These are phyloP conservation scores for Melanotaenia pygmaea DNA, from an alignment of 2,797 vertebrate species.

Conservation along the genomic window DNA sequence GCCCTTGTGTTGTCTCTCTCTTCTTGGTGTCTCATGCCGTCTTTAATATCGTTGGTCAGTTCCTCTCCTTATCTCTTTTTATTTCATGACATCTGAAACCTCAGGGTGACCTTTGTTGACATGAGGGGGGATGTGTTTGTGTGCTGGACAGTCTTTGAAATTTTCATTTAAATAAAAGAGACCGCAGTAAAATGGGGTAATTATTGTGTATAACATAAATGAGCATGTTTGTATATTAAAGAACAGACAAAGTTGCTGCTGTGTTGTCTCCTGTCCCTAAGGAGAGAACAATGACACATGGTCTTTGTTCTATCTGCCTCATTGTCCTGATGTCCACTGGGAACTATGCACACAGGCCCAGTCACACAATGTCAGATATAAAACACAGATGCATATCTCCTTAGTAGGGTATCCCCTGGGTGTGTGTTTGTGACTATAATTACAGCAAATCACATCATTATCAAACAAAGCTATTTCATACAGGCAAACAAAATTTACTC, in stretches of 20 bases:
- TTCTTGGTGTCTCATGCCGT: background rate
- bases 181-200: no score
- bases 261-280: slow-evolving; percentile 20
- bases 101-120: slow-evolving; percentile 34
- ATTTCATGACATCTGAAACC: slow-evolving; percentile 24
- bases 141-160: background rate
- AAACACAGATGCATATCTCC: slow-evolving; percentile 11
- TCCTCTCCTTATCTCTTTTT: slow-evolving; percentile 9
- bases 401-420: slow-evolving; percentile 4
- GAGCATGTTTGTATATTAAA: slow-evolving; percentile 4
- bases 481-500: background rate
- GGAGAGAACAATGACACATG: slow-evolving; percentile 29
- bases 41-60: slow-evolving; percentile 2
- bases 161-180: no score
- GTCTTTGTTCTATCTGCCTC: slow-evolving; percentile 35
- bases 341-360: slow-evolving; percentile 11
- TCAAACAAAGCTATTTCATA: slow-evolving; percentile 2
- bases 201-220: background rate
- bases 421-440: background rate
- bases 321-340: slow-evolving; percentile 35
- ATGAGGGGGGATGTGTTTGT: slow-evolving; percentile 1
- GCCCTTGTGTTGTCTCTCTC: slow-evolving; percentile 5
- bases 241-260: slow-evolving; percentile 14
- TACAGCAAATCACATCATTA: slow-evolving; percentile 15
- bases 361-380: slow-evolving; percentile 6